These are phyloP conservation scores for Myiozetetes cayanensis DNA, from an alignment of 2,113 vertebrate species.

Conservation along the genomic window DNA sequence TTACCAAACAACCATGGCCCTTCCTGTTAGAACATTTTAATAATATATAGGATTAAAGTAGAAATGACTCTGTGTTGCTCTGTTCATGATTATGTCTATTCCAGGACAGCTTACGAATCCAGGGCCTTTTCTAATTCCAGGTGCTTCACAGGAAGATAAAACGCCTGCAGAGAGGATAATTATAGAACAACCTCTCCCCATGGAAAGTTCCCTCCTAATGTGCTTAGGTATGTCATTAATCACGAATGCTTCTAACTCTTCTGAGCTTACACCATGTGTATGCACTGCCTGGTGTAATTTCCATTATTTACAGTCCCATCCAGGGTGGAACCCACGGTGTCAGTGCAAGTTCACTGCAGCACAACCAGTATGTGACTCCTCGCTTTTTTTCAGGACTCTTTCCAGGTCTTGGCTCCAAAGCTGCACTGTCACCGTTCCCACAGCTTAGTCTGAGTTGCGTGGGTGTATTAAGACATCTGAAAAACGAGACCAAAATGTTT, in stretches of 20 bases:
- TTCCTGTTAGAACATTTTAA: not conserved
- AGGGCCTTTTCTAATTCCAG: not conserved
- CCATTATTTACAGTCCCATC: fast-evolving
- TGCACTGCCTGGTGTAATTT: not conserved
- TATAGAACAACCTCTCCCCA: not conserved
- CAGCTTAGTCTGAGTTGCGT: not conserved
- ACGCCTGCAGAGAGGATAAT: not conserved
- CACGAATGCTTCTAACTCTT: not conserved
- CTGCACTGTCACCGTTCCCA: not conserved
- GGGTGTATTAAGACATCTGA: not conserved
- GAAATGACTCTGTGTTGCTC: not conserved
- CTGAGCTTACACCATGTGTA: not conserved
- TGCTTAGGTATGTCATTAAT: not conserved
- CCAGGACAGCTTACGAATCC: not conserved
- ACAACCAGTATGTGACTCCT: not conserved
- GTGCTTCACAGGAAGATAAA: conserved; percentile 1
- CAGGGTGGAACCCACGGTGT: not conserved
- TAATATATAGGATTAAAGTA: not conserved
- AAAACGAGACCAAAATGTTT: not conserved
- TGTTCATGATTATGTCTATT: not conserved
- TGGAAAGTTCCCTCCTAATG: not conserved
- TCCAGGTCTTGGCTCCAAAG: not conserved
- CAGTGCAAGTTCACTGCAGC: not conserved
- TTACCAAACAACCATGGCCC: not conserved
- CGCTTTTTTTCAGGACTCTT: not conserved